phyloP scores from a whole-genome alignment of 2,113 vertebrate genomes.

The Cebidichthys violaceus region DNA sequence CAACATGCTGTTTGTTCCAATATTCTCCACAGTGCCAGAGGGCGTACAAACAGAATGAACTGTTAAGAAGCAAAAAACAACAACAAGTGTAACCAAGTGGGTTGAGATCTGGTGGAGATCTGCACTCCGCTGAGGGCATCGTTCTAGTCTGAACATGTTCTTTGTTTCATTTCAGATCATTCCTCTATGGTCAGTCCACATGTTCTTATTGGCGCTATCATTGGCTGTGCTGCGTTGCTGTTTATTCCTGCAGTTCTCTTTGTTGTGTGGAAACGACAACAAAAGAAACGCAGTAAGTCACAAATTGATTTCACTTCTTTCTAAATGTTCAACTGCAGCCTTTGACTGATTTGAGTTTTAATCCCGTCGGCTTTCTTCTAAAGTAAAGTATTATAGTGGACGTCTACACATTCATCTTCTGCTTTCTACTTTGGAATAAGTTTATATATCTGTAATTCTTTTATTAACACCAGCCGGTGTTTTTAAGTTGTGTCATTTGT shows the following conservation, averaged over 20 bases:
- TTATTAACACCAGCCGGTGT: too few species aligned
- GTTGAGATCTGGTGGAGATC: too few species aligned
- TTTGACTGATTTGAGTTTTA: background rate
- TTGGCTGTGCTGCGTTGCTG: background rate
- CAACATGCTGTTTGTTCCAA: too few species aligned
- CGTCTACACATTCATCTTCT: too few species aligned
- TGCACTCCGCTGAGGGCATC: too few species aligned
- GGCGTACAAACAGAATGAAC: too few species aligned
- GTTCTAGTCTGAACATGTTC: background rate
- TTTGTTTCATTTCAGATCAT: constrained; percentile 8
- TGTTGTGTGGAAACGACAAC: constrained; percentile 13
- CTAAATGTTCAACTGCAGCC: background rate
- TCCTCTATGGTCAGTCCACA: background rate
- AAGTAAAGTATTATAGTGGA: background rate
- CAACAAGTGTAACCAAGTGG: too few species aligned
- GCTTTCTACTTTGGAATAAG: too few species aligned
- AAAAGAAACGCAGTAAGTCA: background rate
- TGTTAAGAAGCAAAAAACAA: too few species aligned
- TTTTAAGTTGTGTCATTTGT: background rate
- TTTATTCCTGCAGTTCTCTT: background rate
- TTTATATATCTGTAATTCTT: too few species aligned
- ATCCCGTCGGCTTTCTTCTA: background rate
- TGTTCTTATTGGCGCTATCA: background rate
- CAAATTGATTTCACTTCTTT: background rate
- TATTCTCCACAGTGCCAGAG: too few species aligned